A percentile compares a stretch with the other conserved stretches of the same genome.
Evolutionary conservation across 2,797 vertebrate species (phyloP).

Genomic region (Coluber constrictor): DNA sequence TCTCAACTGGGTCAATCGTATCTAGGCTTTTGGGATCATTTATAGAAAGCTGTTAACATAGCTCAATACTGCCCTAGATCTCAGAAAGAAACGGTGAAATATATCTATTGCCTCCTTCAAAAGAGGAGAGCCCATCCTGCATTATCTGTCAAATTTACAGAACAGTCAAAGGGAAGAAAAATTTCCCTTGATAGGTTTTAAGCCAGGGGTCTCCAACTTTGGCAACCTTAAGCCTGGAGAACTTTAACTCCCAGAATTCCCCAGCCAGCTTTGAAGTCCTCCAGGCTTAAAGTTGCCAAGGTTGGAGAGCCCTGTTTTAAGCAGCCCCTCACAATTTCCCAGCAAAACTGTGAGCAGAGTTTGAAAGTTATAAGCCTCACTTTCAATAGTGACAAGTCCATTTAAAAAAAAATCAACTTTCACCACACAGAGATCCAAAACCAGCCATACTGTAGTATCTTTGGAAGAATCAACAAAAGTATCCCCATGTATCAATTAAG

Average conservation of each 20-base stretch:
- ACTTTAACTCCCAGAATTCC: too few relatives aligned
- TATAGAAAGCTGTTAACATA: neutral
- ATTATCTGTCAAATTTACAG: neutral
- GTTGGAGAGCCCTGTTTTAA: neutral
- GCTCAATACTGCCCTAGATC: neutral
- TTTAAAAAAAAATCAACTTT: neutral
- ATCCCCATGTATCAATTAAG: neutral
- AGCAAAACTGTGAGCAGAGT: neutral
- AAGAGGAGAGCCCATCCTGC: neutral
- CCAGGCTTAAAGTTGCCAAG: too few relatives aligned
- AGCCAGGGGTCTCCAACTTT: too few relatives aligned
- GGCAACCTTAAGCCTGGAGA: too few relatives aligned
- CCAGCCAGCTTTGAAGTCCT: too few relatives aligned
- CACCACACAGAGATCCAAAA: neutral
- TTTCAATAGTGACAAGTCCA: constrained; percentile 9
- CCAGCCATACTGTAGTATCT: neutral
- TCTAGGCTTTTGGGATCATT: neutral
- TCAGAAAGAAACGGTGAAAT: neutral
- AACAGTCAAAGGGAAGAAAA: too few relatives aligned
- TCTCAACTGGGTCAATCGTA: accelerated
- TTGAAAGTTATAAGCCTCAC: neutral
- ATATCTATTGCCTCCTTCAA: neutral
- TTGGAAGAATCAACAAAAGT: neutral
- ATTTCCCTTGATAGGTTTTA: neutral
- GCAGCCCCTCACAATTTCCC: neutral